Base-by-base conservation (phyloP, 2,797 vertebrate species). In the Pampus argenteus region DNA sequence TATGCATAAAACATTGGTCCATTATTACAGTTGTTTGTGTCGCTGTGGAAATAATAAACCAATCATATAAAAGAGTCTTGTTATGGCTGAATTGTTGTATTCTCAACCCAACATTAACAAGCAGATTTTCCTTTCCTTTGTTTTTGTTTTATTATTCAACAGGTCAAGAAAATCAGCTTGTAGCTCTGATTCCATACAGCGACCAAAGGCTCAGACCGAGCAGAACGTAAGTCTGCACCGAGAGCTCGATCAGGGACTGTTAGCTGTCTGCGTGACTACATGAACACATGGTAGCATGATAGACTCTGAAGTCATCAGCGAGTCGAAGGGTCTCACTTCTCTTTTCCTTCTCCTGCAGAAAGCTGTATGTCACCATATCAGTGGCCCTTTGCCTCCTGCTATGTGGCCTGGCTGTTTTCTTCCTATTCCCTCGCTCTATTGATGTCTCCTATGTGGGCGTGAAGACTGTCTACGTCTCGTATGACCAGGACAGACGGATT, bases 151-250 rank as follows among this genome's bases (percentile, higher is more conserved):
- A 51, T 54, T 20, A 15, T 61, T 47, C 23, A 58, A 80, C 93
- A 99, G 98, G 97, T 62, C 98, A 99, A 87, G 98, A 99, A 93
- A 99, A 99, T 78, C 98, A 99, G 79, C 95, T 99, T 11, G 98
- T 99, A 82, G 98, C 98, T 42, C 91, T 99, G 92, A 99, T 99
- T 89, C 98, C 98, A 6, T 99, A 99, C 90, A 99, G 97, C 69
- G 98, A 99, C 93, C 98, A 99, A 77, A 94, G 98, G 80, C 93
- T 99, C 72, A 94, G 95, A 55, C 98, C 98, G 22, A 97, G 98
- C 90, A 96, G 98, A 94, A 99, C 98, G 98, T 99, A 93, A 96
- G 98, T 95, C 40, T 74, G 31, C 48, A n/a, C 23, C 9, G 1
- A 9, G 23, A 1, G 14, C 28, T 26, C 40, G 7, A 44, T 44